Conservation (phyloP, 2,113 vertebrate genomes). For the Shinisaurus crocodilurus region DNA sequence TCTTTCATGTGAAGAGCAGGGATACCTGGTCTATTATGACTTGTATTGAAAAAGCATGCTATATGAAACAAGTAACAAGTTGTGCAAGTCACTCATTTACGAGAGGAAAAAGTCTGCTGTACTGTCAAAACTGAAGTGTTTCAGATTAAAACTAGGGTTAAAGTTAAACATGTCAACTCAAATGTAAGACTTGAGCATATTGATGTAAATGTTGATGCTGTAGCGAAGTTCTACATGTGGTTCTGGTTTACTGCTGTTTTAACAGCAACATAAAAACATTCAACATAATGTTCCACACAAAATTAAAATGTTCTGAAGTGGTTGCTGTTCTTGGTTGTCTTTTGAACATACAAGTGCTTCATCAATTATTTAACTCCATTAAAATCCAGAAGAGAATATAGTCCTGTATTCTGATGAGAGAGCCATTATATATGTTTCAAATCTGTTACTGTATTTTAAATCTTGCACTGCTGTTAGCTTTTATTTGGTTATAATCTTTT, state of each 20-base stretch:
- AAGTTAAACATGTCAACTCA: not conserved
- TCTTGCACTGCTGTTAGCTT: too few relatives aligned
- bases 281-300: not conserved
- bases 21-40: not conserved
- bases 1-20: not conserved
- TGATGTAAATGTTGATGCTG: not conserved
- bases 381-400: not conserved
- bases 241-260: not conserved
- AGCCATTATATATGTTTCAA: not conserved
- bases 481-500: too few relatives aligned
- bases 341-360: conserved; percentile 1
- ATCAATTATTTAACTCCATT: conserved; percentile 27
- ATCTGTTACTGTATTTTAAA: too few relatives aligned
- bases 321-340: not conserved
- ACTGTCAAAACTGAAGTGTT: not conserved
- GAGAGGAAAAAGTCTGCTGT: not conserved
- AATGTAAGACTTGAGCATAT: not conserved
- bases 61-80: not conserved
- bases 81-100: not conserved
- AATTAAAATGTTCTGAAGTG: conserved; percentile 16
- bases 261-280: not conserved
- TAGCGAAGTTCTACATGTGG: not conserved
- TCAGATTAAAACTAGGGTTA: not conserved
- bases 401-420: not conserved
- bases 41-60: not conserved